Base-by-base conservation (phyloP, 2,888 invertebrate species). In the Thereva nobilitata region DNA sequence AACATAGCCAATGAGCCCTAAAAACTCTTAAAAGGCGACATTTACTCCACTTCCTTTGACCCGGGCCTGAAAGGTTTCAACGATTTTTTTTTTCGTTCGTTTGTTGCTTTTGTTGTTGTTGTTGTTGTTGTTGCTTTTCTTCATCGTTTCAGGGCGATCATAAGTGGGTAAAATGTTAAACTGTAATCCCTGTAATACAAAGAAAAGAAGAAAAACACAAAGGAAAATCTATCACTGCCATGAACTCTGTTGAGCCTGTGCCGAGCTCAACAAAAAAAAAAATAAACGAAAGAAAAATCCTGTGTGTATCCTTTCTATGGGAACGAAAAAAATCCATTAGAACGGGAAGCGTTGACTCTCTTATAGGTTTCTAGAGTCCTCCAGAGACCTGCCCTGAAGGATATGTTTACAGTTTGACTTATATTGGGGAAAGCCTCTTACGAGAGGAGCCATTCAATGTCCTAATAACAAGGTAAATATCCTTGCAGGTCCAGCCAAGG, bases 111-210 rank as follows among this genome's bases (percentile, higher is more conserved):
- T 49, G n/a, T 54, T 54, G 34, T 7, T 54, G n/a, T 54, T 54
- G 34, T 7, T 54, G 8, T 35, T 35, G 34, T 54, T 55, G 5
- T 40, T 55, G n/a, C 23, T 38, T 10, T 47, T n/a, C 44, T 53
- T 53, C 12, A 52, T 53, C 53, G 35, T 64, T 64, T 8, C 61
- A 23, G 34, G 12, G 34, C 50, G 37, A 12, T 40, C 61, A 61
- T 50, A 61, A 61, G 61, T 61, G 61, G 61, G 61, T 50, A 50
- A 61, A 61, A 61, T 61, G 61, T 61, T 61, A 61, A 61, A 61
- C 61, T 49, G 61, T 50, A 61, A 61, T 61, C 61, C 50, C 41
- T 50, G 49, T 61, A 50, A 61, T 50, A 61, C n/a, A 23, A 57
- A 40, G 45, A 23, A 50, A 50, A 50, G 40, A 23, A 23, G 23